phyloP scores from a whole-genome alignment of 2,113 vertebrate species.

The Bufo gargarizans region DNA sequence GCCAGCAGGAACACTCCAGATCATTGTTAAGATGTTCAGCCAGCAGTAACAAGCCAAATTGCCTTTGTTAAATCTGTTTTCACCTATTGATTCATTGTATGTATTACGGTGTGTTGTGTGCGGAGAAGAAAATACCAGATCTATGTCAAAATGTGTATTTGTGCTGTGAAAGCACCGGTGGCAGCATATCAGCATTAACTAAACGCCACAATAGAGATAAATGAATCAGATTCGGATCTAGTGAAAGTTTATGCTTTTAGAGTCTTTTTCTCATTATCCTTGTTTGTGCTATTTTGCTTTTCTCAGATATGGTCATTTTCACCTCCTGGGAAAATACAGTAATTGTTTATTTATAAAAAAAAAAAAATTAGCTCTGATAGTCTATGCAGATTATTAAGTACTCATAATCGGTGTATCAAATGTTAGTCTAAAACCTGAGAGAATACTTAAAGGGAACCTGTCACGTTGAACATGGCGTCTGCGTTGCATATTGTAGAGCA shows the following conservation, averaged over 20 bases:
- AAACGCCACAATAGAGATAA: background rate
- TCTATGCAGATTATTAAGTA: no score
- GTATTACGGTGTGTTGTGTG: conserved; percentile 10
- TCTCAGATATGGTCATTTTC: no score
- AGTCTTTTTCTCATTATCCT: background rate
- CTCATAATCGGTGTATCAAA: no score
- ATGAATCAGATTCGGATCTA: background rate
- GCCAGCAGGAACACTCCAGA: conserved; percentile 48
- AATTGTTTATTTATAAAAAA: no score
- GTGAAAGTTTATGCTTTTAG: background rate
- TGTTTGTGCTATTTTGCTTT: no score
- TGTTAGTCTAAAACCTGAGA: no score
- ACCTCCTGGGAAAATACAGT: no score
- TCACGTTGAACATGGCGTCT: no score
- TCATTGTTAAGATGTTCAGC: conserved; percentile 57
- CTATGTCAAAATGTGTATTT: conserved; percentile 22
- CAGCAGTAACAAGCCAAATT: conserved; percentile 52
- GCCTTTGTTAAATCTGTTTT: conserved; percentile 49
- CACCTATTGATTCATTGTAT: conserved; percentile 46
- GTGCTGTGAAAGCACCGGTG: background rate
- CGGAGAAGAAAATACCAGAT: conserved; percentile 4
- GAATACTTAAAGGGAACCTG: no score
- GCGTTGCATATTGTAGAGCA: no score
- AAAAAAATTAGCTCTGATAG: no score
- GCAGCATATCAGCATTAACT: background rate